phyloP scores from a whole-genome alignment of 1,140 invertebrate genomes.

The Leucophenga varia region DNA sequence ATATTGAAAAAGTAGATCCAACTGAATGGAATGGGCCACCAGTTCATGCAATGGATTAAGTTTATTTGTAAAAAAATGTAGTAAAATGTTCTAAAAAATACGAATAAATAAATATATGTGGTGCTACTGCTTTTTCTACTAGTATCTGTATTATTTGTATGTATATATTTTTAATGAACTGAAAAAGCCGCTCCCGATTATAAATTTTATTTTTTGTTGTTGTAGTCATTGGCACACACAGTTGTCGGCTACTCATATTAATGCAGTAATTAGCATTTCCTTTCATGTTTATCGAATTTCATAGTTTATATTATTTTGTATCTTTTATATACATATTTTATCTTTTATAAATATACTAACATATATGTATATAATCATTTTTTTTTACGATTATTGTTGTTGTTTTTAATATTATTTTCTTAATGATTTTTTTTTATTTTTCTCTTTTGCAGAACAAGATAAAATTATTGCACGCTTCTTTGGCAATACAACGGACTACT shows the following conservation, averaged over 20 bases:
- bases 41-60: too few relatives aligned
- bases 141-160: too few relatives aligned
- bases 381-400: conserved; percentile 4
- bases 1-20: too few relatives aligned
- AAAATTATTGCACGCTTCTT: conserved; percentile 46
- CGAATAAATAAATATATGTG: too few relatives aligned
- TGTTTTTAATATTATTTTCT: conserved; percentile 5
- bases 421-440: conserved; percentile 5
- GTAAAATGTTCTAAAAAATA: too few relatives aligned
- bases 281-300: neutral
- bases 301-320: neutral
- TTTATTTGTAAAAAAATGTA: too few relatives aligned
- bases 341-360: too few relatives aligned
- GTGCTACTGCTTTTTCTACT: too few relatives aligned
- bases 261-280: conserved; percentile 11
- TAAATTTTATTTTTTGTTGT: neutral
- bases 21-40: too few relatives aligned
- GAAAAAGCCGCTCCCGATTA: neutral
- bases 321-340: too few relatives aligned
- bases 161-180: too few relatives aligned
- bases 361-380: neutral
- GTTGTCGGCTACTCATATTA: neutral
- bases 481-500: conserved; percentile 57
- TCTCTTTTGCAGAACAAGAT: conserved; percentile 40
- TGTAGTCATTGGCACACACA: neutral